Base-by-base conservation (phyloP, 2,888 invertebrate genomes). In the Tyria jacobaeae region DNA sequence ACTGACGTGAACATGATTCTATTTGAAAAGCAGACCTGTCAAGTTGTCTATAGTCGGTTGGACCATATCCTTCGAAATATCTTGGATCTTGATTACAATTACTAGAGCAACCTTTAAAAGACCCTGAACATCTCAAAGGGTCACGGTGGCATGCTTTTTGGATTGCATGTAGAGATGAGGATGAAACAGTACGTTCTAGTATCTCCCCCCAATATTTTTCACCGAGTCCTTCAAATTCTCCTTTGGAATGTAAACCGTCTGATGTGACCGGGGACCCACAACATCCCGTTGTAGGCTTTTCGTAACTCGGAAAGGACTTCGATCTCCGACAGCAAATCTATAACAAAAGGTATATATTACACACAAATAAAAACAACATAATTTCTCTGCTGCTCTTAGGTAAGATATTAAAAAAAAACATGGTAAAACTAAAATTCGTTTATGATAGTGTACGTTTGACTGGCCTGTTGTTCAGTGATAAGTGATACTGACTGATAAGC, bases 181-280 rank as follows among this genome's bases (percentile, higher is more conserved):
- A 96, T 50, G 97, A 97, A 10, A 97, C 95, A 0, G 97, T 97
- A 9, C 97, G 94, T 85, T 97, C 97, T 72, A 97, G 90, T 78
- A 97, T 97, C 91, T 97, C 97, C 27, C 96, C 96, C 96, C 96
- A 96, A 81, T 96, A 96, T 84, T 96, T 96, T 85, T 96, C 96
- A 21, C 96, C 96, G 0, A 96, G 90, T 0, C 96, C 96, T 80
- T 96, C 96, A 70, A 96, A 95, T 79, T 96, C 96, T 56, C 95
- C 95, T 69, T 94, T 94, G 21, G 92, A 91, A 64, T 92, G 91
- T 27, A 94, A 81, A 1, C 92, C 91, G 67, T 94, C 94, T n/a
- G 94, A 94, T 12, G 92, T 91, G 6, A 88, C 86, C 0, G 94
- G 85, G 4, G 94, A 94, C 14, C 92, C 89, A 77, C 94, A 94